These are phyloP conservation scores for Misgurnus mizolepis DNA, from an alignment of 2,113 vertebrate species.

Conservation along the genomic window DNA sequence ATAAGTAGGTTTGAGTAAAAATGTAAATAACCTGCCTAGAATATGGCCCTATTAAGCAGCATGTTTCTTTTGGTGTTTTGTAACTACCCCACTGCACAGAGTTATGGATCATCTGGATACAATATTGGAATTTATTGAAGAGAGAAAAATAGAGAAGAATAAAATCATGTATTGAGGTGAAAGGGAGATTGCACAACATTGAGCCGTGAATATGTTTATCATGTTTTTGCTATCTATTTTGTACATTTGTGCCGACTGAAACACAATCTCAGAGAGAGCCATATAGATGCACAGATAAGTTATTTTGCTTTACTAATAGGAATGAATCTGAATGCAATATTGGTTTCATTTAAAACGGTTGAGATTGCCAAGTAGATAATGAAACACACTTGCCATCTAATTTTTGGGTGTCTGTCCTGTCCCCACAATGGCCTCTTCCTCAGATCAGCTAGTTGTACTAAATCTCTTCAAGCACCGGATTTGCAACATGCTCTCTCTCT, in stretches of 20 bases:
- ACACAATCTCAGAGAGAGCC: constrained; percentile 12
- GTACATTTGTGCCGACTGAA: constrained; percentile 3
- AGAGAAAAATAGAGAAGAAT: not conserved
- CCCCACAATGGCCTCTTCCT: constrained; percentile 23
- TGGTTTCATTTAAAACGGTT: not conserved
- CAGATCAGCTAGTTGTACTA: not conserved
- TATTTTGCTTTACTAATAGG: not conserved
- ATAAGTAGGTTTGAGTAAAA: too few relatives aligned
- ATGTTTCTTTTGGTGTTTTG: not conserved
- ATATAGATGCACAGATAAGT: constrained; percentile 3
- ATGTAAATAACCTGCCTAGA: not conserved
- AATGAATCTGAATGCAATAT: constrained; percentile 4
- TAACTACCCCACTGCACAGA: not conserved
- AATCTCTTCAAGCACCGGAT: not conserved
- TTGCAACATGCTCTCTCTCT: not conserved
- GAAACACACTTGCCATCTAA: constrained; percentile 34
- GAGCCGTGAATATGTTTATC: not conserved
- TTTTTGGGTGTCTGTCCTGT: constrained; percentile 43
- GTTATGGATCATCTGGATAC: not conserved
- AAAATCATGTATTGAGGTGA: constrained; percentile 5
- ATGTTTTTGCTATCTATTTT: not conserved
- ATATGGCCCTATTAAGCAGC: not conserved
- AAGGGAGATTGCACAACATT: constrained; percentile 21
- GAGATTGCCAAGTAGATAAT: constrained; percentile 36
- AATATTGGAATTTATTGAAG: constrained; percentile 12